Percentiles rank a stretch among this genome's conserved stretches.
phyloP scores from a whole-genome alignment of 2,888 invertebrate genomes.

The Tipula unca region DNA sequence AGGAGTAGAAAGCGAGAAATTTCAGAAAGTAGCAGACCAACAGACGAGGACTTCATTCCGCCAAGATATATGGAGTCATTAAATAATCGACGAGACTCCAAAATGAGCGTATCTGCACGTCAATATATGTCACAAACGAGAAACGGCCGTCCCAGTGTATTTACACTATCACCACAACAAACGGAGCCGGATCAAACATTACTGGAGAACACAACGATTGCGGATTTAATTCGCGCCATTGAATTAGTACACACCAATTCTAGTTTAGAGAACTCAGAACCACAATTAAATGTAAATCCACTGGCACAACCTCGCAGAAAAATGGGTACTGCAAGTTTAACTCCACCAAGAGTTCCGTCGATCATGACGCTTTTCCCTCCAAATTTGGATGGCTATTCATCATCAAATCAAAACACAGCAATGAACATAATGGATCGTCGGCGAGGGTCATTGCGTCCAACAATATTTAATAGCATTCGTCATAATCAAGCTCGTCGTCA shows the following conservation, averaged over 20 bases:
- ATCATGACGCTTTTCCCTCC: conserved; percentile 44
- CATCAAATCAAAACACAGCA: conserved; percentile 16
- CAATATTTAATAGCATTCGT: background rate
- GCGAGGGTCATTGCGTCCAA: conserved; percentile 31
- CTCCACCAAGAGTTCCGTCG: conserved; percentile 44
- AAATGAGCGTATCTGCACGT: conserved; percentile 24
- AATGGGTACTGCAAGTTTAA: conserved; percentile 46
- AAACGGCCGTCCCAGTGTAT: conserved; percentile 44
- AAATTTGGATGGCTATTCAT: conserved; percentile 26
- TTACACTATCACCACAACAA: conserved; percentile 33
- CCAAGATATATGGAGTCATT: conserved; percentile 22
- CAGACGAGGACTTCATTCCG: conserved; percentile 18
- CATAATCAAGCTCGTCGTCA: conserved; percentile 29
- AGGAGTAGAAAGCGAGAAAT: conserved; percentile 23
- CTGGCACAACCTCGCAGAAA: conserved; percentile 42
- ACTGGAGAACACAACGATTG: conserved; percentile 73
- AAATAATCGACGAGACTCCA: conserved; percentile 22
- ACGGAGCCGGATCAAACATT: conserved; percentile 41
- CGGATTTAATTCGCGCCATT: conserved; percentile 69
- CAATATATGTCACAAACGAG: conserved; percentile 34
- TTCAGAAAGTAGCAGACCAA: conserved; percentile 14
- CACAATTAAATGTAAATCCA: background rate
- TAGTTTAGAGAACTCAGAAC: background rate
- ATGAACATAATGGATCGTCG: conserved; percentile 25
- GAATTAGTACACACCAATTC: conserved; percentile 52